Evolutionary conservation across 2,888 invertebrate genomes (phyloP).

Genomic region (Eremobia ochroleuca): DNA sequence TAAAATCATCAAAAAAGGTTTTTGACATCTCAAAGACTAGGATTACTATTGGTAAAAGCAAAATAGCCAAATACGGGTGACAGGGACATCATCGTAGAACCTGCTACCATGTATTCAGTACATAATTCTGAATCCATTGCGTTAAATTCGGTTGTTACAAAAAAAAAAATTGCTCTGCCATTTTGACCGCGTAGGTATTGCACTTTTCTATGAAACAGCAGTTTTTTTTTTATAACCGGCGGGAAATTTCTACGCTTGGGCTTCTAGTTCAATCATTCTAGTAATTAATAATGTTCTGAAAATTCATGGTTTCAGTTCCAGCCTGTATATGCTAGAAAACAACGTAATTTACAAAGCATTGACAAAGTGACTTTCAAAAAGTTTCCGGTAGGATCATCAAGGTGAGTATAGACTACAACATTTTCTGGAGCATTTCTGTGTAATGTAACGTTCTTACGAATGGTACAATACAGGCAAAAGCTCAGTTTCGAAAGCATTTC

Average conservation of each 20-base stretch:
- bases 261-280: no score
- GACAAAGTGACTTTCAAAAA: not conserved
- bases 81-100: not conserved
- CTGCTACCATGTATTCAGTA: not conserved
- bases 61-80: not conserved
- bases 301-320: not conserved
- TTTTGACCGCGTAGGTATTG: not conserved
- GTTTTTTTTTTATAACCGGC: not conserved
- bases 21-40: not conserved
- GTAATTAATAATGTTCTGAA: not conserved
- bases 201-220: not conserved
- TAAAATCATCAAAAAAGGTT: not conserved
- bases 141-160: not conserved
- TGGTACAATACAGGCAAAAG: no score
- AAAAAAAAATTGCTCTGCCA: not conserved
- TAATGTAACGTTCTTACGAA: no score
- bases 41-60: not conserved
- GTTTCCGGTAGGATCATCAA: no score
- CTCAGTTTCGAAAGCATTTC: no score
- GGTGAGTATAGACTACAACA: no score
- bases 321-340: no score
- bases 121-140: not conserved
- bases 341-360: not conserved
- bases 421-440: no score
- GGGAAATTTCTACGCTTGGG: not conserved